A percentile compares a stretch with the other conserved stretches of the same genome.
Conservation (phyloP, 2,888 invertebrate genomes). For the Chrysotoxum bicinctum region DNA sequence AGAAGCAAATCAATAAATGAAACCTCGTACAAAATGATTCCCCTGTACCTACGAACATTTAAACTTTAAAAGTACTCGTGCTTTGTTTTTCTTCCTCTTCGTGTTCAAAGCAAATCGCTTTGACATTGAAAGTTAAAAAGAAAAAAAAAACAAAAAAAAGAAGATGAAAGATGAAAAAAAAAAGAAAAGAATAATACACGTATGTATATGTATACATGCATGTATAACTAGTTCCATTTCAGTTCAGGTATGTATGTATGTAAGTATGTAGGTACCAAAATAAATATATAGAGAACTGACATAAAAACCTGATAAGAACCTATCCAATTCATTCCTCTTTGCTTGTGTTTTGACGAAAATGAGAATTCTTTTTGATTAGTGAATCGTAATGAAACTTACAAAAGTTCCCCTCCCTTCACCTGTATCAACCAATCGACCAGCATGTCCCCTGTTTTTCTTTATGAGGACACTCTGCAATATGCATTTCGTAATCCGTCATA, state of each 20-base stretch:
- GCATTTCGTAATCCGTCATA: slow-evolving; percentile 42
- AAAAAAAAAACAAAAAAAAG: background rate
- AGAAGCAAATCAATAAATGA: slow-evolving; percentile 11
- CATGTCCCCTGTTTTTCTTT: background rate
- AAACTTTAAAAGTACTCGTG: background rate
- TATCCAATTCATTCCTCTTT: slow-evolving; percentile 39
- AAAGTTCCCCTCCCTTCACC: background rate
- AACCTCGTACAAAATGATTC: background rate
- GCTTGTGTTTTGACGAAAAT: background rate
- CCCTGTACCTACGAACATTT: background rate
- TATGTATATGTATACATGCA: too few species aligned
- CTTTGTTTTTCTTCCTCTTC: slow-evolving; percentile 1
- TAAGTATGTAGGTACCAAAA: background rate
- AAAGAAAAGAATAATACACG: too few species aligned
- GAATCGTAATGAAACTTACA: slow-evolving; percentile 25
- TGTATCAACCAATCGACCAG: background rate
- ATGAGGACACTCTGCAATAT: slow-evolving; percentile 26
- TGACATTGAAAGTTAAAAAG: slow-evolving; percentile 30
- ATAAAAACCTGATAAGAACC: slow-evolving; percentile 56
- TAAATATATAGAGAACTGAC: background rate
- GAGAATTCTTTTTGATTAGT: slow-evolving; percentile 16
- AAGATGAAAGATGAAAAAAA: too few species aligned
- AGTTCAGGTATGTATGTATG: background rate
- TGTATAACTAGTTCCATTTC: slow-evolving; percentile 40
- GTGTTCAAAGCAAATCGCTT: slow-evolving; percentile 17